These are phyloP conservation scores for Philotrypesis tridentata DNA, from an alignment of 1,140 invertebrate genomes.

Conservation along the genomic window DNA sequence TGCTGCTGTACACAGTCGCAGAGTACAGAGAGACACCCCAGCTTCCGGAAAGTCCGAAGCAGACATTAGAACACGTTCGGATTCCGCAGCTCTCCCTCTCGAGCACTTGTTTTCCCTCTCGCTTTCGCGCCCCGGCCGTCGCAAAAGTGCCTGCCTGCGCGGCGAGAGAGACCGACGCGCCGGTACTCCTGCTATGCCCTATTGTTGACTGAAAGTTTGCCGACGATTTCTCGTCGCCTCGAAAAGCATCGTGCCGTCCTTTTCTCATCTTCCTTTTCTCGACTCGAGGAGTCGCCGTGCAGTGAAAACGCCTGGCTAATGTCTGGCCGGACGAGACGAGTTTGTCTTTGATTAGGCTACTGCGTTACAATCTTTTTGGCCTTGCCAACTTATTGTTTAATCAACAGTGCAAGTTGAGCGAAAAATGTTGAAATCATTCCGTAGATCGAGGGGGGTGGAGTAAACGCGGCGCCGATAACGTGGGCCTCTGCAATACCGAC, in stretches of 20 bases:
- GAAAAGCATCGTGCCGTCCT: neutral
- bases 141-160: neutral
- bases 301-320: too few relatives aligned
- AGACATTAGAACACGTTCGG: conserved; percentile 7
- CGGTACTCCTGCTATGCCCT: neutral
- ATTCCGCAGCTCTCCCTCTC: conserved; percentile 8
- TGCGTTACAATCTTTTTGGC: too few relatives aligned
- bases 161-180: neutral
- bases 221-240: conserved; percentile 3
- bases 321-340: too few relatives aligned
- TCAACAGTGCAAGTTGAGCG: too few relatives aligned
- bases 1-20: neutral
- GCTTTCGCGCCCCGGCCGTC: neutral
- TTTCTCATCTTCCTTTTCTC: neutral
- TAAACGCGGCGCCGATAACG: too few relatives aligned
- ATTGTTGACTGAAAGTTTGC: conserved; percentile 13
- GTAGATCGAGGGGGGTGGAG: too few relatives aligned
- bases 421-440: too few relatives aligned
- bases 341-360: too few relatives aligned
- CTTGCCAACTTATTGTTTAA: too few relatives aligned
- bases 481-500: too few relatives aligned
- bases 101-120: neutral
- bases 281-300: neutral
- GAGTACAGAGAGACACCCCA: neutral
- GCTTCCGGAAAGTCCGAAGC: conserved; percentile 14